Conservation (phyloP, 2,113 vertebrate genomes). For the Nycticorax nycticorax region DNA sequence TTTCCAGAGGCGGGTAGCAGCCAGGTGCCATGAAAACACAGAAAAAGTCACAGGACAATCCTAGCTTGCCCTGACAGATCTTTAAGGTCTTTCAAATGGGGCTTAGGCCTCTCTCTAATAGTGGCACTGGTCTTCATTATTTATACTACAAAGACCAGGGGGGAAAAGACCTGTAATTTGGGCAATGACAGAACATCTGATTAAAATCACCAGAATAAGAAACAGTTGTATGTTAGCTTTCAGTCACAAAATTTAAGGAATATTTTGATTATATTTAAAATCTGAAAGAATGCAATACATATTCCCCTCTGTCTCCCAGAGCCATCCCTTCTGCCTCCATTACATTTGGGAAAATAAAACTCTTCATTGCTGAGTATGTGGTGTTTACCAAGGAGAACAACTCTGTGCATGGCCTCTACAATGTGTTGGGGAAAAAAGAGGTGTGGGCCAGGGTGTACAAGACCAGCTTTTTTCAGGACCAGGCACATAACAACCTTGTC, state of each 20-base stretch:
- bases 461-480: background rate
- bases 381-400: background rate
- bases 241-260: background rate
- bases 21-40: background rate
- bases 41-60: background rate
- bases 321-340: background rate
- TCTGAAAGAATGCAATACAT: background rate
- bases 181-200: background rate
- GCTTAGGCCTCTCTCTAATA: background rate
- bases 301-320: background rate
- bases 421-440: fast-evolving
- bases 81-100: background rate
- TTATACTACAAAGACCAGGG: background rate
- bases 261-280: background rate
- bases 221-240: background rate
- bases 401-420: background rate
- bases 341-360: background rate
- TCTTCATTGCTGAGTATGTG: background rate
- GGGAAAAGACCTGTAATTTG: background rate
- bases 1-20: background rate
- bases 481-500: background rate
- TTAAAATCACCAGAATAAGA: background rate
- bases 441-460: background rate
- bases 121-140: background rate
- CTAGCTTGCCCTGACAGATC: background rate